phyloP scores from a whole-genome alignment of 2,888 invertebrate species.

The Lypha dubia region DNA sequence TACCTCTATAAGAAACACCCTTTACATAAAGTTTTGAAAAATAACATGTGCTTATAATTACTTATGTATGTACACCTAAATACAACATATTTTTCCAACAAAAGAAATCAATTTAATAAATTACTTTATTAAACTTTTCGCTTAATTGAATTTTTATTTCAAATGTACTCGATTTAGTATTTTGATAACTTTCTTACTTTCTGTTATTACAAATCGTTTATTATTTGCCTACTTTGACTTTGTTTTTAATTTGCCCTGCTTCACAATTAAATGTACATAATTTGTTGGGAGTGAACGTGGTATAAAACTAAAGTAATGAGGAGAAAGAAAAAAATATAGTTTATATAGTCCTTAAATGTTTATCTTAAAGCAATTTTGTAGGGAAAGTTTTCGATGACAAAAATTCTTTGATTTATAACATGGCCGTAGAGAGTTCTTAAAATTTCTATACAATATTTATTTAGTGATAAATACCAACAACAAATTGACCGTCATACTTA shows the following conservation, averaged over 20 bases:
- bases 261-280: too few relatives aligned
- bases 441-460: neutral
- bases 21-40: neutral
- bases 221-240: neutral
- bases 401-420: too few relatives aligned
- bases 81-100: neutral
- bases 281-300: too few relatives aligned
- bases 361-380: neutral
- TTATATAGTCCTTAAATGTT: neutral
- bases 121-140: neutral
- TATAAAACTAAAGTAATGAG: too few relatives aligned
- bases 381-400: neutral
- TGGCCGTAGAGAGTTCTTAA: too few relatives aligned
- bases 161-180: neutral
- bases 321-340: neutral
- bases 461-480: slow-evolving; percentile 12
- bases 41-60: neutral
- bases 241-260: neutral
- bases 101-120: neutral
- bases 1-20: too few relatives aligned
- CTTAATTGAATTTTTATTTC: slow-evolving; percentile 14
- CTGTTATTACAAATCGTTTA: neutral
- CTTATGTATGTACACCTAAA: neutral
- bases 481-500: slow-evolving; percentile 54
- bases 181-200: neutral